These are phyloP conservation scores for Onychomys leucogaster DNA, from an alignment of 2,797 vertebrate genomes.

Conservation along the genomic window DNA sequence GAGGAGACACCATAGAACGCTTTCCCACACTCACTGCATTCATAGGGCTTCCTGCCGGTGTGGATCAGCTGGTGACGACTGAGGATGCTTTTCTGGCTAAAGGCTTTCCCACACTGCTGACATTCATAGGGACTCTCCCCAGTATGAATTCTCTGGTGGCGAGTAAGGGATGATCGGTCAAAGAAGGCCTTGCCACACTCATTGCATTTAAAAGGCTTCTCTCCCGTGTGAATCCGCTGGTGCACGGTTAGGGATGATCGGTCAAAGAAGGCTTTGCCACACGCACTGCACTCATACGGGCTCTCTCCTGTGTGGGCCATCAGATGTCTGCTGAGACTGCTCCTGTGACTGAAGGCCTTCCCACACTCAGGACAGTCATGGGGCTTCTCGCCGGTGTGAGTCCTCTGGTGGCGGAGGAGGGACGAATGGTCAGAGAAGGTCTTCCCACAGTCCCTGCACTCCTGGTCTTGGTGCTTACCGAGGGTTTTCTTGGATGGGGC, in stretches of 20 bases:
- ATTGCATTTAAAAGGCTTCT: constrained; percentile 80
- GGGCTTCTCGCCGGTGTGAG: constrained; percentile 83
- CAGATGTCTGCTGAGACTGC: constrained; percentile 81
- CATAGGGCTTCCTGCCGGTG: constrained; percentile 76
- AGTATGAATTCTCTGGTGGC: constrained; percentile 82
- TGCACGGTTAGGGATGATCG: constrained; percentile 83
- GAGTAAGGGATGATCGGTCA: constrained; percentile 80
- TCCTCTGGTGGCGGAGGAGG: constrained; percentile 80
- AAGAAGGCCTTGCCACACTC: constrained; percentile 83
- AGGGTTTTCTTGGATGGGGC: constrained; percentile 46
- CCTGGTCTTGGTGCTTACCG: constrained; percentile 70
- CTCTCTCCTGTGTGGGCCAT: constrained; percentile 77
- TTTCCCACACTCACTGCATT: constrained; percentile 80
- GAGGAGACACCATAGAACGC: constrained; percentile 79
- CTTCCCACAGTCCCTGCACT: constrained; percentile 79
- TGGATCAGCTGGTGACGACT: constrained; percentile 80
- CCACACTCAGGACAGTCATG: constrained; percentile 77
- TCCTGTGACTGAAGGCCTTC: constrained; percentile 84
- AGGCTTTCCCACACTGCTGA: constrained; percentile 80
- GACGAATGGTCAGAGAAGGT: constrained; percentile 81
- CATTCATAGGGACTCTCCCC: constrained; percentile 83
- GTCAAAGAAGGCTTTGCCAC: constrained; percentile 81
- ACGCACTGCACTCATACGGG: constrained; percentile 61
- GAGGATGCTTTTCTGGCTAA: constrained; percentile 83
- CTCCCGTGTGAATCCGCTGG: constrained; percentile 85